Conservation (phyloP, 2,113 vertebrate species). For the Pipa parva region DNA sequence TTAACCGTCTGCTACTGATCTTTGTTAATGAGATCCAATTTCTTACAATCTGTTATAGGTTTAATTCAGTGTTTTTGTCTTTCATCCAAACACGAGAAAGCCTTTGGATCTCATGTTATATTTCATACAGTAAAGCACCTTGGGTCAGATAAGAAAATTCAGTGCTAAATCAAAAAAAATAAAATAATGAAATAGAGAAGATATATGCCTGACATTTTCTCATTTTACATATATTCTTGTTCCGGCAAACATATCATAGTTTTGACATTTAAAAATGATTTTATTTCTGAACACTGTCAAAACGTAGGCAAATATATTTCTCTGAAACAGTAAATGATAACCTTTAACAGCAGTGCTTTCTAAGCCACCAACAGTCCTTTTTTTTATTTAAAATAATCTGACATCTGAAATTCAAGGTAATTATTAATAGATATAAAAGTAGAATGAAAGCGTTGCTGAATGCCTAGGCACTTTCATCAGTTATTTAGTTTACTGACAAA, state of each 20-base stretch:
- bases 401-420: too few species aligned
- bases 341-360: background rate
- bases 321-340: slow-evolving; percentile 19
- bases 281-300: slow-evolving; percentile 16
- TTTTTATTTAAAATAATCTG: too few species aligned
- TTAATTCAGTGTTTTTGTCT: too few species aligned
- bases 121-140: background rate
- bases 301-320: slow-evolving; percentile 26
- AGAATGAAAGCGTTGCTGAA: too few species aligned
- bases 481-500: too few species aligned
- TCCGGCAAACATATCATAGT: slow-evolving; percentile 18
- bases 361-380: background rate
- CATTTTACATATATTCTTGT: slow-evolving; percentile 14
- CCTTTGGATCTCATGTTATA: background rate
- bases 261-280: slow-evolving; percentile 30
- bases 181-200: slow-evolving; percentile 1
- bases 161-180: slow-evolving; percentile 14
- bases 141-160: slow-evolving; percentile 14
- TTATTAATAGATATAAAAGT: too few species aligned
- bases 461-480: too few species aligned
- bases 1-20: too few species aligned
- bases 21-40: too few species aligned
- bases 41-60: too few species aligned
- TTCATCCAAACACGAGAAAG: background rate
- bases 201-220: slow-evolving; percentile 21